A percentile compares a stretch with the other conserved stretches of the same genome.
Evolutionary conservation across 2,888 invertebrate genomes (phyloP).

Genomic region (Hypolimnas misippus): DNA sequence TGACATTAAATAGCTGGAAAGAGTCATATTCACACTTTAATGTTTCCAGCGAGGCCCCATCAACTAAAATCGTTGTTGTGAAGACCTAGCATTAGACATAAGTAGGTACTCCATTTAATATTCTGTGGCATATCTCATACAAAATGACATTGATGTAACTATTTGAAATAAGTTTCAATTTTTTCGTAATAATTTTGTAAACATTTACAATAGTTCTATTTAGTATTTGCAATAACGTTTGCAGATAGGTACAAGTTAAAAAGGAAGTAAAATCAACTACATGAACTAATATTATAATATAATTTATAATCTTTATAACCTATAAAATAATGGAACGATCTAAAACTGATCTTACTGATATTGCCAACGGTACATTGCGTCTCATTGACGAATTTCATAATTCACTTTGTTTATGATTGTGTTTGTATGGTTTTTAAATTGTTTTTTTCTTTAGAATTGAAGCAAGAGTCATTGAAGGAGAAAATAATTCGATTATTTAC

Average conservation of each 20-base stretch:
- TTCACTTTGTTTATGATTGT: neutral
- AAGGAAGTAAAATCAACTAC: neutral
- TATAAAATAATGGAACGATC: constrained; percentile 11
- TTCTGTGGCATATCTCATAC: neutral
- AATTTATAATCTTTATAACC: constrained; percentile 13
- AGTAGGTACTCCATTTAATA: too few species aligned
- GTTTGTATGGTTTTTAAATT: neutral
- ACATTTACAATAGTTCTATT: neutral
- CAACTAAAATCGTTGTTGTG: too few species aligned
- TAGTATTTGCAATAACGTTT: too few species aligned
- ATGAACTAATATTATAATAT: neutral
- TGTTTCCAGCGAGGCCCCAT: too few species aligned
- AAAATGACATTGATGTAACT: neutral
- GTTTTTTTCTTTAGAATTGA: constrained; percentile 46
- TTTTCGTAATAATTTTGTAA: neutral
- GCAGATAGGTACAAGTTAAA: too few species aligned
- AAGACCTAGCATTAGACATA: too few species aligned
- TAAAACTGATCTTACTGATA: constrained; percentile 4
- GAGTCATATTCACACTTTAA: neutral
- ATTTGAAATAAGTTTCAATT: neutral
- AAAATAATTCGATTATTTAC: constrained; percentile 51
- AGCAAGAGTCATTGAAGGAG: constrained; percentile 49
- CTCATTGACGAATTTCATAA: neutral
- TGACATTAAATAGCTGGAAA: too few species aligned
- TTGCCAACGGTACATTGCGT: neutral